Conservation (phyloP, 2,113 vertebrate species). For the Thunnus thynnus region DNA sequence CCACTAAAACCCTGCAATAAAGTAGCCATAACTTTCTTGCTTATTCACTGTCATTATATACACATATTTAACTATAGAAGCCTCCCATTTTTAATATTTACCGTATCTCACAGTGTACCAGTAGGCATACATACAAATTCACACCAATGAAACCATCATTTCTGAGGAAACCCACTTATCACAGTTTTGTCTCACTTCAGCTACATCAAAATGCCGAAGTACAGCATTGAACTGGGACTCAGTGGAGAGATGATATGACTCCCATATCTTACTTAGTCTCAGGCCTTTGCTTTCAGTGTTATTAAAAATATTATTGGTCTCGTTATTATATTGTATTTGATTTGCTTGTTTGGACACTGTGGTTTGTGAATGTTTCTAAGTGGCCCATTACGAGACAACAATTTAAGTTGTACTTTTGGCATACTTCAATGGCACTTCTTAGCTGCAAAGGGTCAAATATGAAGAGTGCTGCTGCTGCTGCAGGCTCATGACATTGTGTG, state of each 20-base stretch:
- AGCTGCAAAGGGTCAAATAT: constrained; percentile 25
- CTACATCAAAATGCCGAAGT: neutral
- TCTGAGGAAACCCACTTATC: neutral
- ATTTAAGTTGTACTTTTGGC: constrained; percentile 41
- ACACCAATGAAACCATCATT: neutral
- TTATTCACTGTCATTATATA: neutral
- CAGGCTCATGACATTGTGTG: constrained; percentile 1
- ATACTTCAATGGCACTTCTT: constrained; percentile 43
- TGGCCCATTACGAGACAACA: constrained; percentile 34
- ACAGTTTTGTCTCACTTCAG: neutral
- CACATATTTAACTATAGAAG: too few relatives aligned
- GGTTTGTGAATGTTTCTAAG: constrained; percentile 38
- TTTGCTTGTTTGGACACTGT: constrained; percentile 45
- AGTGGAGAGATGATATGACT: neutral
- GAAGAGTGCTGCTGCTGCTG: neutral
- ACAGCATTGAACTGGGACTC: neutral
- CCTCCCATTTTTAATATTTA: too few relatives aligned
- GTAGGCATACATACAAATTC: neutral
- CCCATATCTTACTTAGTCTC: neutral
- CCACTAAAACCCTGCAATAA: neutral
- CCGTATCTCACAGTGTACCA: neutral
- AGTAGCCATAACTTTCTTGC: neutral
- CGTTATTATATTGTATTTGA: constrained; percentile 26
- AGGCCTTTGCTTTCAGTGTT: constrained; percentile 18
- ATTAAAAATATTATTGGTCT: constrained; percentile 35